Base-by-base conservation (phyloP, 2,888 invertebrate genomes). In the Pseudococcus jackbeardsleyi region DNA sequence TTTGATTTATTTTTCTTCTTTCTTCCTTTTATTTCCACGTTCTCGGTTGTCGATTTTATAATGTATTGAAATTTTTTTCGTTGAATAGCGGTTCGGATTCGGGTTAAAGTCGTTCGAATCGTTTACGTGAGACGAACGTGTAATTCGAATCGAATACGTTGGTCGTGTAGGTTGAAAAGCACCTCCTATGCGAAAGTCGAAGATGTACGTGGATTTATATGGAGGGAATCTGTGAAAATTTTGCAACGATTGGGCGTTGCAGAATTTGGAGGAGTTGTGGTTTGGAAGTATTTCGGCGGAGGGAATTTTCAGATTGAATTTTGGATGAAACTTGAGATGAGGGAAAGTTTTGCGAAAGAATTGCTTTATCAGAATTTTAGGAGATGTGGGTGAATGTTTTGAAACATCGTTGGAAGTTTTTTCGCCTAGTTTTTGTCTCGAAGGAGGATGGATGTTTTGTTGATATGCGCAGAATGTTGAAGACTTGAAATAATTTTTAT, bases 1-100 rank as follows among this genome's bases (percentile, higher is more conserved):
- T 42, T 84, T 84, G 48, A 42, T 84, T n/a, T 84, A 84, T 84
- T 84, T 84, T 48, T 84, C n/a, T 84, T 84, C 26, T 54, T 84
- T 54, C 39, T 84, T 84, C 15, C 22, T 48, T 84, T 39, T 39
- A 39, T 39, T 39, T 82, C 7, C 82, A 48, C 79, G 79, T 79
- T 79, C 82, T 48, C 46, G 42, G n/a, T 48, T 54, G 22, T 33
- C 46, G 50, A 26, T 26, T 46, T 46, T 84, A 39, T 79, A 84
- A 50, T 48, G 9, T 46, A 48, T 84, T 84, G 26, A 84, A 48
- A 84, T n/a, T 54, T 48, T 54, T 39, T 50, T 84, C 46, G 11
- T 17, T 84, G 26, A 54, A 84, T 54, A 39, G 64, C 33, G 72
- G 33, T 33, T 72, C 72, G 72, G 15, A 33, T 33, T 72, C 72